These are phyloP conservation scores for Phainopepla nitens DNA, from an alignment of 2,113 vertebrate genomes.

Conservation along the genomic window DNA sequence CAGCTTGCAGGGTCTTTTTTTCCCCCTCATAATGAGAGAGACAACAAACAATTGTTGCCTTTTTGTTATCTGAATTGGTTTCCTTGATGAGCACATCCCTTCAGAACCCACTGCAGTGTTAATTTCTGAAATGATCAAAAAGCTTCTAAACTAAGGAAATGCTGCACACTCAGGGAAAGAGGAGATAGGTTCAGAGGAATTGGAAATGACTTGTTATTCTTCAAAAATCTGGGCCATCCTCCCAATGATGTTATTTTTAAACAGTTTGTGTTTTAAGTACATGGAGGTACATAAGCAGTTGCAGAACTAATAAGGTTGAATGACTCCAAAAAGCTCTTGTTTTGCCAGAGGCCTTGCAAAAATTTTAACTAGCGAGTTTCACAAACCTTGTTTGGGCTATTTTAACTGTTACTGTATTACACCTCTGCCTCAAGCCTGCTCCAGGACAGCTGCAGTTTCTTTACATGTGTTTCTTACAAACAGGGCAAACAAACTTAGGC, in stretches of 20 bases:
- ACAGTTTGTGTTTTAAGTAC: not conserved
- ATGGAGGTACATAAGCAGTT: not conserved
- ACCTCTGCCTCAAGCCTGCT: not conserved
- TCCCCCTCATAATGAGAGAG: not conserved
- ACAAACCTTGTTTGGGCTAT: not conserved
- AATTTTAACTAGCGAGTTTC: not conserved
- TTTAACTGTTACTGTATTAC: not conserved
- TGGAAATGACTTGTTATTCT: constrained; percentile 26
- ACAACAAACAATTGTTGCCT: not conserved
- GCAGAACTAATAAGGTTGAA: not conserved
- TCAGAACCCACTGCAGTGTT: constrained; percentile 4
- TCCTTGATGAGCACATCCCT: constrained; percentile 35
- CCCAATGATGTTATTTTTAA: constrained; percentile 35
- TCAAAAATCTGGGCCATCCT: constrained; percentile 42
- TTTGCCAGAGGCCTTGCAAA: not conserved
- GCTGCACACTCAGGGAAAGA: constrained; percentile 24
- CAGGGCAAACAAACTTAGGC: not conserved
- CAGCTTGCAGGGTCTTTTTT: not conserved
- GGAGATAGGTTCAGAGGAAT: constrained; percentile 38
- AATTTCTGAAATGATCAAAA: constrained; percentile 65
- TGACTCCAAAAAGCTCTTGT: not conserved
- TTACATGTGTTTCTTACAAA: rapidly evolving
- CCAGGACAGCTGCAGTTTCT: not conserved
- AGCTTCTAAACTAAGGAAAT: constrained; percentile 55
- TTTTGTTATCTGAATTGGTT: constrained; percentile 51